Conservation (phyloP, 2,113 vertebrate genomes). For the Plotosus lineatus region DNA sequence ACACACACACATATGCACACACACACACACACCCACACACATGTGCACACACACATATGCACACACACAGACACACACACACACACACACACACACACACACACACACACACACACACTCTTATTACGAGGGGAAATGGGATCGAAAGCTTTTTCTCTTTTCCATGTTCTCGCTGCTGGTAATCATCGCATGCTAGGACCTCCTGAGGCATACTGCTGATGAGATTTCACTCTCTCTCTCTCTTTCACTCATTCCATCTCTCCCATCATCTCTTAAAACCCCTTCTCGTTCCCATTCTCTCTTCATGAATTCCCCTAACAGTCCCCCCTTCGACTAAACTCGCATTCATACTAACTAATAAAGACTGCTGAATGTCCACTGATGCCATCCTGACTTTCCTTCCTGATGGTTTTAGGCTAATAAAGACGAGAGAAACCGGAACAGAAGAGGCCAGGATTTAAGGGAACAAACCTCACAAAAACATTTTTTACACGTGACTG, state of each 20-base stretch:
- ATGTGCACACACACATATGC: slow-evolving; percentile 6
- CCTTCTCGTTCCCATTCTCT: neutral
- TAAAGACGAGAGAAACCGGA: neutral
- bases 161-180: slow-evolving; percentile 33
- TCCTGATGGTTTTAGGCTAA: neutral
- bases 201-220: slow-evolving; percentile 53
- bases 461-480: neutral
- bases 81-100: slow-evolving; percentile 25
- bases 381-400: neutral
- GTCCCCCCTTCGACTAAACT: slow-evolving; percentile 4
- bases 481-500: neutral
- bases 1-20: slow-evolving; percentile 4
- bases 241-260: slow-evolving; percentile 32
- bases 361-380: neutral
- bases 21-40: slow-evolving; percentile 31
- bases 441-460: neutral
- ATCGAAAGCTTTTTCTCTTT: slow-evolving; percentile 33
- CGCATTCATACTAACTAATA: neutral
- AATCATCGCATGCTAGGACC: slow-evolving; percentile 45
- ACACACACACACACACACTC: slow-evolving; percentile 27
- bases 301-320: no score
- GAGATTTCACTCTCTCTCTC: slow-evolving; percentile 47
- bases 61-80: slow-evolving; percentile 17
- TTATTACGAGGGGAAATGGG: slow-evolving; percentile 44
- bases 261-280: neutral